These are phyloP conservation scores for Brachirus orientalis DNA, from an alignment of 2,113 vertebrate species.

Conservation along the genomic window DNA sequence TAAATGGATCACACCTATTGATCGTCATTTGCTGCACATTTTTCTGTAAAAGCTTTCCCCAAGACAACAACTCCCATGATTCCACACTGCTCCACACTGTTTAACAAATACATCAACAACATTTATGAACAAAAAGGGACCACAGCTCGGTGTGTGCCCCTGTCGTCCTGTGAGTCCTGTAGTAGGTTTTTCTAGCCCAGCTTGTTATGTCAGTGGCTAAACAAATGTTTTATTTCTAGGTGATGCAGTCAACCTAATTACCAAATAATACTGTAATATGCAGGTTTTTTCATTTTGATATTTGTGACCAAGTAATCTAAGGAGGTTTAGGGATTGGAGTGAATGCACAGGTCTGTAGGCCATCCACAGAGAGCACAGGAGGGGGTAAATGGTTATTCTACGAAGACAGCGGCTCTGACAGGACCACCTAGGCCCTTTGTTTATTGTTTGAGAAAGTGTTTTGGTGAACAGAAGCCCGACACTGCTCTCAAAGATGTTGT, in stretches of 20 bases:
- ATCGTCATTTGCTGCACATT: no score
- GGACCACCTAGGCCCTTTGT: constrained; percentile 88
- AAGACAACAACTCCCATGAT: no score
- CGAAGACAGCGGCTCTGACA: constrained; percentile 81
- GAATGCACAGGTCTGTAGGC: constrained; percentile 1
- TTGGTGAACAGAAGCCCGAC: constrained; percentile 76
- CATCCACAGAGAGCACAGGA: constrained; percentile 24
- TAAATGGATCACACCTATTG: no score
- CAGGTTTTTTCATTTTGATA: constrained; percentile 19
- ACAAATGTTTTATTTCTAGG: background rate
- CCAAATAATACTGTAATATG: constrained; percentile 19
- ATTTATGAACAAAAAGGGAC: no score
- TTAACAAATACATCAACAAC: no score
- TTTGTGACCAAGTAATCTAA: constrained; percentile 36
- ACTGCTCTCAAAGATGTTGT: constrained; percentile 54
- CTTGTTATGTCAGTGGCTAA: background rate
- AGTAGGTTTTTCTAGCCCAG: background rate
- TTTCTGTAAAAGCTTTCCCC: no score
- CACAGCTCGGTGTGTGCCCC: background rate
- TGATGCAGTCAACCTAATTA: background rate
- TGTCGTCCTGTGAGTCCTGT: fast-evolving
- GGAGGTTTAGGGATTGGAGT: constrained; percentile 35
- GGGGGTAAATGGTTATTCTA: constrained; percentile 81
- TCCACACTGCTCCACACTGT: no score
- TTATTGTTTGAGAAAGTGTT: constrained; percentile 87